Evolutionary conservation across 2,797 vertebrate genomes (phyloP).

Genomic region (Leptoclinus maculatus): DNA sequence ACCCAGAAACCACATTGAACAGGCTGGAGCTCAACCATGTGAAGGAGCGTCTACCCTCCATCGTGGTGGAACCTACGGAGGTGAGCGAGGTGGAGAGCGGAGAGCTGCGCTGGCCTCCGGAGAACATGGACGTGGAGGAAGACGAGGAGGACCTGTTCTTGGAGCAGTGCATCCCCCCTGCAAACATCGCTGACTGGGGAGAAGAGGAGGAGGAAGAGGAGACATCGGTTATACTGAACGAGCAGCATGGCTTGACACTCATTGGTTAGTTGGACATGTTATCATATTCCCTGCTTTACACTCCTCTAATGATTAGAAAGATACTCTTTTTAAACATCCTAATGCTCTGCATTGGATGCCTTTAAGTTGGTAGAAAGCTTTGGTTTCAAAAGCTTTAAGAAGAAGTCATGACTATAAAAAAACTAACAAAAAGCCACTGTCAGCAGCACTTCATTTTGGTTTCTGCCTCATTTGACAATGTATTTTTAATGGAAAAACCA

Average conservation of each 20-base stretch:
- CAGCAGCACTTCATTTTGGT: background rate
- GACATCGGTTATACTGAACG: constrained; percentile 72
- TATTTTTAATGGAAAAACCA: background rate
- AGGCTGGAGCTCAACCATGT: constrained; percentile 55
- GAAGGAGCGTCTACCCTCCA: constrained; percentile 87
- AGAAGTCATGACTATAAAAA: background rate
- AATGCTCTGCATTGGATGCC: background rate
- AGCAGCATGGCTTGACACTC: constrained; percentile 77
- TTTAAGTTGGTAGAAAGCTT: background rate
- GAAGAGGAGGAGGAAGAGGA: constrained; percentile 76
- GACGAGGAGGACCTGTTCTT: constrained; percentile 84
- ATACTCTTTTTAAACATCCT: background rate
- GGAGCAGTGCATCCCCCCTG: constrained; percentile 85
- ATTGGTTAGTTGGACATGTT: constrained; percentile 72
- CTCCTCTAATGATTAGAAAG: background rate
- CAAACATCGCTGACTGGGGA: constrained; percentile 85
- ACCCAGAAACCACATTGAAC: constrained; percentile 60
- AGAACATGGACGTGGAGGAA: constrained; percentile 80
- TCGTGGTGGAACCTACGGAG: constrained; percentile 88
- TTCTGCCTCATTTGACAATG: background rate
- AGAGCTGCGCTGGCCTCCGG: constrained; percentile 88
- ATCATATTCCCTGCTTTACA: background rate
- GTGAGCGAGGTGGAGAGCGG: constrained; percentile 88
- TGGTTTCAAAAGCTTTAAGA: background rate
- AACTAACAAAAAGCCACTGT: background rate